phyloP scores from a whole-genome alignment of 2,888 invertebrate species.

The Neoscelio sp. region DNA sequence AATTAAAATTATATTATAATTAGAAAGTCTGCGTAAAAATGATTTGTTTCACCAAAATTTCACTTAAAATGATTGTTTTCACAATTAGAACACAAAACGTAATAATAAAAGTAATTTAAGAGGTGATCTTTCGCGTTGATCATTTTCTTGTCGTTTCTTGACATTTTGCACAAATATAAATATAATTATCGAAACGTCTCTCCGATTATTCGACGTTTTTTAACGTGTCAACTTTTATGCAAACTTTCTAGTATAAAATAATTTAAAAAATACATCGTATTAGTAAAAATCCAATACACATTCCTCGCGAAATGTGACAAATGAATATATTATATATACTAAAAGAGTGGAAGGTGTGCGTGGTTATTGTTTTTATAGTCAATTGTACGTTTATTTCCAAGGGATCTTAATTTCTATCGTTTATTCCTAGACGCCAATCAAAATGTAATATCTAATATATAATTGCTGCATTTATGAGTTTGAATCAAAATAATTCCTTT shows the following conservation, averaged over 20 bases:
- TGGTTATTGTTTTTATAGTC: constrained; percentile 23
- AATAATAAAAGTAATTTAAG: no score
- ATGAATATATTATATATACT: constrained; percentile 16
- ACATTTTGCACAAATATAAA: no score
- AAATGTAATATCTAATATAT: constrained; percentile 15
- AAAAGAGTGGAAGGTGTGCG: constrained; percentile 17
- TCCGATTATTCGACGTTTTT: no score
- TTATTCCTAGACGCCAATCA: constrained; percentile 32
- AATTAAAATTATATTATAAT: not conserved
- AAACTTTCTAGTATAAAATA: no score
- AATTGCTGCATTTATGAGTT: constrained; percentile 37
- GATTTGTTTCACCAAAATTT: no score
- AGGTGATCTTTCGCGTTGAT: no score
- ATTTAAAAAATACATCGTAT: constrained; percentile 46
- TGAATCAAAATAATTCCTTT: constrained; percentile 35
- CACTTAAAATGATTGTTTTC: no score
- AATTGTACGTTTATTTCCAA: not conserved
- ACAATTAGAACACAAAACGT: no score
- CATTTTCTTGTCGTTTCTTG: no score
- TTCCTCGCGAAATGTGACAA: constrained; percentile 40
- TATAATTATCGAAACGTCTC: no score
- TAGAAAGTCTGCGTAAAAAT: no score
- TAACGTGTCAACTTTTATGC: no score
- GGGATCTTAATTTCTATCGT: constrained; percentile 5
- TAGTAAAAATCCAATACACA: constrained; percentile 47